Evolutionary conservation across 2,888 invertebrate genomes (phyloP), one percentile per base, ranked within the genome.

Genomic region (Agrochola macilenta): DNA sequence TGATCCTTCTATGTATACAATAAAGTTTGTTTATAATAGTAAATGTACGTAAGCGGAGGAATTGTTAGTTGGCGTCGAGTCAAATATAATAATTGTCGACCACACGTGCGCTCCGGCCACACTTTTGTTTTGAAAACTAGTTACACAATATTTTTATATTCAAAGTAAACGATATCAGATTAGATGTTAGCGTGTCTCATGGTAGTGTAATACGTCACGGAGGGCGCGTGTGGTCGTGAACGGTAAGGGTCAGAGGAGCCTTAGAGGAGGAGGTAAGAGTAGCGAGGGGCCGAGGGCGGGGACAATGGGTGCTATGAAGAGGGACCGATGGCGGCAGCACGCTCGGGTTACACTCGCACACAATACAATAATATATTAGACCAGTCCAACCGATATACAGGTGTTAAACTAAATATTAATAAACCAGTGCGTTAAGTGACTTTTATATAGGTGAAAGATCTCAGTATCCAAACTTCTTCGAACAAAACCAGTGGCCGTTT

Each of bases 401-500:
- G 91, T 89, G 77, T 86, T 80, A 88, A 86, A 86, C 84, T 89
- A 87, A 86, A 78, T 86, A 82, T 86, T 88, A 84, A 89, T 88
- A 87, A 89, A 90, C 93, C 94, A 94, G 94, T 94, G 94, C 91
- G 91, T 89, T 88, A 89, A 88, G 89, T 89, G 87, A 88, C 89
- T 88, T 89, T 90, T 92, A 89, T 90, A 87, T 90, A 93, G 89
- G 89, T 90, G 87, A 92, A 93, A 93, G 96, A 96, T 96, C 96
- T 96, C 96, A 96, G 94, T 94, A 94, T 95, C 95, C 94, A 93
- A 93, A 93, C 93, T 93, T 91, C 93, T 93, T 91, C 92, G 94
- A 95, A 95, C 95, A 94, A 95, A 95, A 92, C 96, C 96, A 96
- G 96, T 96, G 96, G 94, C 95, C 95, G 95, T 93, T 93, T 92